Evolutionary conservation across 2,113 vertebrate species (phyloP).

Genomic region (Dipodomys merriami): DNA sequence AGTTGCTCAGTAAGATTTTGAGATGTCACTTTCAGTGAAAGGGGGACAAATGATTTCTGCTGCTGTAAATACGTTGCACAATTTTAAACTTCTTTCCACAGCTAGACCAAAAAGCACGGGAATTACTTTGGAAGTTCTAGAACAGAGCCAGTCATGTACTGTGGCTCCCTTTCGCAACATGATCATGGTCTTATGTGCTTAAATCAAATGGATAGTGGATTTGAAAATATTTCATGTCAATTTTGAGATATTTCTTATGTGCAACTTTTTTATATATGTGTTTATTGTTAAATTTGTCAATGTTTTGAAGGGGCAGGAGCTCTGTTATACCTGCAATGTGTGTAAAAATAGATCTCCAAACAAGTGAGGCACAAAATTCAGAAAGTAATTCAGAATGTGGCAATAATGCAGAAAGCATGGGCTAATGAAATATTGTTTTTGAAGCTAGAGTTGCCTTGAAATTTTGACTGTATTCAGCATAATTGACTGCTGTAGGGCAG

Average conservation of each 20-base stretch:
- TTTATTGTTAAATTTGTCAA: not conserved
- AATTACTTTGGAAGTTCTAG: constrained; percentile 28
- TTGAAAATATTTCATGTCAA: constrained; percentile 35
- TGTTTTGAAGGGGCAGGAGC: not conserved
- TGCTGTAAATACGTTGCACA: not conserved
- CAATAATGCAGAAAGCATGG: not conserved
- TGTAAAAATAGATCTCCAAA: not conserved
- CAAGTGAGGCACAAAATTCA: not conserved
- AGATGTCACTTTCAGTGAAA: not conserved
- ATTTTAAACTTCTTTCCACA: not conserved
- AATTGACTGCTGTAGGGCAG: constrained; percentile 62
- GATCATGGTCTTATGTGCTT: constrained; percentile 1
- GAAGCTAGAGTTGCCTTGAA: not conserved
- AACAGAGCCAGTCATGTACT: not conserved
- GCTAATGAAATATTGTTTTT: constrained; percentile 41
- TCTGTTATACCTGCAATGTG: not conserved
- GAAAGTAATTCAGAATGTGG: constrained; percentile 20
- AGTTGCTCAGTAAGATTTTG: not conserved
- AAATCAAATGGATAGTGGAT: constrained; percentile 2
- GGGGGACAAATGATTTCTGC: not conserved
- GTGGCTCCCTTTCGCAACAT: not conserved
- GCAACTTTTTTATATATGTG: not conserved
- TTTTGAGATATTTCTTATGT: not conserved
- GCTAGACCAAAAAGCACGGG: not conserved
- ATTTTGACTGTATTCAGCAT: constrained; percentile 31